A percentile compares a stretch with the other conserved stretches of the same genome.
These are phyloP conservation scores for Brachionus angularis DNA, from an alignment of 1,140 invertebrate species.

Conservation along the genomic window DNA sequence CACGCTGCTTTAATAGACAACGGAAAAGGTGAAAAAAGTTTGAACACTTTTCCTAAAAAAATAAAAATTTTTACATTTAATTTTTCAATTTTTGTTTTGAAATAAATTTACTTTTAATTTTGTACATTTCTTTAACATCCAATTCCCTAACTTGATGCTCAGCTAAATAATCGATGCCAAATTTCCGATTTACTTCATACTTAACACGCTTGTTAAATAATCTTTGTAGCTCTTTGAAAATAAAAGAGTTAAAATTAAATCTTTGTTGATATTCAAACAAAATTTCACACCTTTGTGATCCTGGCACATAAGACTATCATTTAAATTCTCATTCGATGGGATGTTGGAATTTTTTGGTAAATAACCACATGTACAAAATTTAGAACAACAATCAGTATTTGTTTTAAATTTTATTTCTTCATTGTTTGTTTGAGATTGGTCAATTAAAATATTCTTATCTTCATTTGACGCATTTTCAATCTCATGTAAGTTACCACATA, in stretches of 20 bases:
- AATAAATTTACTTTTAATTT: slow-evolving; percentile 37
- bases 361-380: no score
- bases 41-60: slow-evolving; percentile 22
- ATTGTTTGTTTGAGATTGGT: no score
- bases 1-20: slow-evolving; percentile 31
- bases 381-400: no score
- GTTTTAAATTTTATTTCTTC: no score
- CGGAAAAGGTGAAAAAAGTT: slow-evolving; percentile 33
- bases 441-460: no score
- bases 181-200: slow-evolving; percentile 41
- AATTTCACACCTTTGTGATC: not conserved
- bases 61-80: not conserved
- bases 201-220: slow-evolving; percentile 41
- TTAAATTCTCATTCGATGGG: no score
- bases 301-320: not conserved
- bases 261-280: not conserved
- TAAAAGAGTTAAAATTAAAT: no score
- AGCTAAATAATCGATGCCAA: slow-evolving; percentile 9
- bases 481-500: no score
- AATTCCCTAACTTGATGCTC: slow-evolving; percentile 40
- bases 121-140: slow-evolving; percentile 40
- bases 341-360: no score
- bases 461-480: no score
- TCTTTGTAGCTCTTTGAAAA: slow-evolving; percentile 27
- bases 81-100: not conserved